Evolutionary conservation across 2,113 vertebrate species (phyloP), one percentile per base, ranked within the genome.

Genomic region (Pholis gunnellus): DNA sequence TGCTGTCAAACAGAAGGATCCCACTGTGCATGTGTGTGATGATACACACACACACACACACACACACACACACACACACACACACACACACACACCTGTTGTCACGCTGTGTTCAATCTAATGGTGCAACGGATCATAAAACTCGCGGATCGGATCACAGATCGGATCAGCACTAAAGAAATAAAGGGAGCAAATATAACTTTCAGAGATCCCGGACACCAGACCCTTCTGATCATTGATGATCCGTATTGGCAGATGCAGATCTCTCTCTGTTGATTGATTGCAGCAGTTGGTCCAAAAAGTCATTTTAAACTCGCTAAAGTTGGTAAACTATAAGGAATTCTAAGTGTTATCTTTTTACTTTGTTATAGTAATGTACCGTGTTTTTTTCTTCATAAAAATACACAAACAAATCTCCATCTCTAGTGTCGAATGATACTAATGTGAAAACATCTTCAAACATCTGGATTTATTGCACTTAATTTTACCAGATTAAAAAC

Each of bases 1-100:
- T 75, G 57, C 88, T 90, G 87, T 86, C 85, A 78, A 38, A 57
- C 65, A 69, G 42, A 79, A 57, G 42, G 84, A 86, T 84, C 78
- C 63, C 38, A 75, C 73, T 84, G 80, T 83, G 46, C 25, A 6
- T 67, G 73, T 75, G 69, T 69, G 65, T 34, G 22, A 80, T 10
- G 72, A 59, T 63, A 69, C 67, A 54, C 79, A 54, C 78, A 64
- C 64, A 54, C 17, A 68, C 63, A 80, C 87, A 34, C 59, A 34
- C 59, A 59, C 56, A 60, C 50, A 31, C 57, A 31, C 57, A 60
- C 60, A 64, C 61, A 75, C 87, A 54, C 50, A 56, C 56, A 25
- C 22, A n/a, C 22, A n/a, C 56, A 59, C 27, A 31, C 50, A 54
- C 52, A 59, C 59, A 29, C 25, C 86, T 91, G 88, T 88, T 34